Base-by-base conservation (phyloP, 1,140 invertebrate species). In the Apis laboriosa region DNA sequence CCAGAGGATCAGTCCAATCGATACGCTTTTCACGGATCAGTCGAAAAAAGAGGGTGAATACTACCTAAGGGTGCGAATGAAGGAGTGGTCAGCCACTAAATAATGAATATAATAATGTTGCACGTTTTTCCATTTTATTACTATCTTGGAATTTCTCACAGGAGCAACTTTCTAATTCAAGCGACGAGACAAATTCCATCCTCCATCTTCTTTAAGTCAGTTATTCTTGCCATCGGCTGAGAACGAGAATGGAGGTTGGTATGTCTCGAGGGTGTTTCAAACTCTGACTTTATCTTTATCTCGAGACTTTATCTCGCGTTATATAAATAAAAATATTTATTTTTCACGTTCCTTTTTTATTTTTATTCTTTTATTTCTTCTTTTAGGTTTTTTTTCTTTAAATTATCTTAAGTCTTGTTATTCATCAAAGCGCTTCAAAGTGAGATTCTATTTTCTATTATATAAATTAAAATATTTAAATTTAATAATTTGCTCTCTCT, bases 21-120 rank as follows among this genome's bases (percentile, higher is more conserved):
- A 86, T 83, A 83, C 71, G 84, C 67, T 86, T 83, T 86, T 86
- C 70, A 86, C 74, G 75, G 79, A 70, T 83, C 68, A 78, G 51
- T 74, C 74, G 61, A 68, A 63, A 86, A 68, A 86, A 34, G 74
- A 43, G 78, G 28, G 34, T 19, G 71, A 21, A 53, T 28, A 64
- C 5, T 43, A 9, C 19, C 28, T 28, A 15, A 0, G 63, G 34
- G 5, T 24, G 72, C 34, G 17, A 56, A 63, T 2, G 21, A 19
- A 19, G 1, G 17, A 11, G 9, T 53, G 2, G 53, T 49, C 24
- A 56, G 34, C 1, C 75, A 86, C 81, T 86, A 82, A 85, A 86
- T 84, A 77, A 84, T 84, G 80, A 84, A 43, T 53, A 12, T 24
- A 13, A 58, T 49, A 21, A 72, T 58, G 64, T 79, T 70, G 61